Evolutionary conservation across 2,113 vertebrate genomes (phyloP).

Genomic region (Acanthochromis polyacanthus): DNA sequence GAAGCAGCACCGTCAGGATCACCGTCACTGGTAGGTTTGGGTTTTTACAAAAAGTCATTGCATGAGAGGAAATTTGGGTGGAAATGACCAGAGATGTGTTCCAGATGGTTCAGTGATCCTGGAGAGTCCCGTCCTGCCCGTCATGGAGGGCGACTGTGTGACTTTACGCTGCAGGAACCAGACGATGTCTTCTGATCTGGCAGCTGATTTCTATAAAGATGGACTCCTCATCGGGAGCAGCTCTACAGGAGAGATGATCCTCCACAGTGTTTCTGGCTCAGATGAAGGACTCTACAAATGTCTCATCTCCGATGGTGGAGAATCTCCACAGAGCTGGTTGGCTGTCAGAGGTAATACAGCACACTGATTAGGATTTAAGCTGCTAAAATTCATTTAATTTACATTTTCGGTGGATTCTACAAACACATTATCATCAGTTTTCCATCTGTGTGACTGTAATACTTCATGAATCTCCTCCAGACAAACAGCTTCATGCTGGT

Average conservation of each 20-base stretch:
- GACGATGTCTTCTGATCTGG: too few relatives aligned
- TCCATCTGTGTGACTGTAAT: too few relatives aligned
- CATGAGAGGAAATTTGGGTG: too few relatives aligned
- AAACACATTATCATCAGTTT: too few relatives aligned
- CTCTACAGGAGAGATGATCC: neutral
- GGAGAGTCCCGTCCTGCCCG: neutral
- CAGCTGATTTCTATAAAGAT: neutral
- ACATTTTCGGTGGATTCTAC: too few relatives aligned
- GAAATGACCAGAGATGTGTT: too few relatives aligned
- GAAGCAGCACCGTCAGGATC: neutral
- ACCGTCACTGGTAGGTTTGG: neutral
- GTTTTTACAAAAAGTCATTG: too few relatives aligned
- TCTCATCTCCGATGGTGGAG: neutral
- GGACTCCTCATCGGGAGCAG: neutral
- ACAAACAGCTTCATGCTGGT: too few relatives aligned
- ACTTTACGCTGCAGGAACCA: neutral
- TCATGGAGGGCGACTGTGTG: neutral
- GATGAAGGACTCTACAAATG: neutral
- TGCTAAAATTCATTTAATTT: too few relatives aligned
- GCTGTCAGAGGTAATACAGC: neutral
- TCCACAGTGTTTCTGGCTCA: neutral
- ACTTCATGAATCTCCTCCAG: too few relatives aligned
- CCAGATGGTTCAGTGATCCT: neutral
- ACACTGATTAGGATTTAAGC: too few relatives aligned
- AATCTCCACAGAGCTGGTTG: neutral